These are phyloP conservation scores for Dioctria linearis DNA, from an alignment of 2,888 invertebrate genomes.

Conservation along the genomic window DNA sequence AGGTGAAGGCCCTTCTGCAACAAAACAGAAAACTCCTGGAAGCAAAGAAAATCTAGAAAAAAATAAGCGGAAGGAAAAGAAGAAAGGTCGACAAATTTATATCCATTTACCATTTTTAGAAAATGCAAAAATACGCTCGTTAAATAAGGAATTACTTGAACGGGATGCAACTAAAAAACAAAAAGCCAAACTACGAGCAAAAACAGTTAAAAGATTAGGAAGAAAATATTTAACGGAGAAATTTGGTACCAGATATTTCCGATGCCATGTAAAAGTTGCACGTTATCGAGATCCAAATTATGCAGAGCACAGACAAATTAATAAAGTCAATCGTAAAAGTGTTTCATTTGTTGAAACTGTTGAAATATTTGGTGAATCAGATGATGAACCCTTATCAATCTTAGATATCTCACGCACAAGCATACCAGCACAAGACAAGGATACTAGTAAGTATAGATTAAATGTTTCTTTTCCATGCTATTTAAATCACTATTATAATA, in stretches of 20 bases:
- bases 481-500: no score
- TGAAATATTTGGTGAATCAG: constrained; percentile 60
- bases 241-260: constrained; percentile 59
- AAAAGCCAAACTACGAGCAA: background rate
- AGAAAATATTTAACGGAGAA: constrained; percentile 43
- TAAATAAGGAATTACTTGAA: background rate
- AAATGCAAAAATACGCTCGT: background rate
- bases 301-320: constrained; percentile 50
- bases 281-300: constrained; percentile 26
- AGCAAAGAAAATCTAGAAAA: background rate
- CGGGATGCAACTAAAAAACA: background rate
- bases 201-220: constrained; percentile 2
- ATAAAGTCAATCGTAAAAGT: constrained; percentile 56
- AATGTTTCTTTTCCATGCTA: no score
- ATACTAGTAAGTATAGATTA: constrained; percentile 9
- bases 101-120: constrained; percentile 10
- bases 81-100: constrained; percentile 13
- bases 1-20: background rate
- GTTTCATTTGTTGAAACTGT: constrained; percentile 61
- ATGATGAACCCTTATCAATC: constrained; percentile 42
- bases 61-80: constrained; percentile 13
- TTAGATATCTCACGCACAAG: background rate
- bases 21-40: background rate
- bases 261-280: constrained; percentile 59
- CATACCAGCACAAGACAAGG: background rate